These are phyloP conservation scores for Crocuta crocuta DNA, from an alignment of 2,113 vertebrate species.

Conservation along the genomic window DNA sequence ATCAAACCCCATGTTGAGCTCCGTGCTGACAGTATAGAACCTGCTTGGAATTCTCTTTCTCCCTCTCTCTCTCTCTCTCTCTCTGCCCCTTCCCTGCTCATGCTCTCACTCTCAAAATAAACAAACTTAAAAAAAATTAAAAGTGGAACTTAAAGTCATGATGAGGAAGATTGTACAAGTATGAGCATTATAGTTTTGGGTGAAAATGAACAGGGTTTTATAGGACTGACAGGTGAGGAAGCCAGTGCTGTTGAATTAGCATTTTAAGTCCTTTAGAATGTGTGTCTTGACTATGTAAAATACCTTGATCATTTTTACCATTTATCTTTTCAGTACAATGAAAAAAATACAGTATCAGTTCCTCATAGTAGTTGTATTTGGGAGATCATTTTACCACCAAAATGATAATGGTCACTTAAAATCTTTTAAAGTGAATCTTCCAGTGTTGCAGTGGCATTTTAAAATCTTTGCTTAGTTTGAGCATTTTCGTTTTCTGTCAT, in stretches of 20 bases:
- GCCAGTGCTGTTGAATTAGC: slow-evolving; percentile 64
- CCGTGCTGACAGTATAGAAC: no score
- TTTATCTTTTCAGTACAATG: slow-evolving; percentile 67
- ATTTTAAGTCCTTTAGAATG: slow-evolving; percentile 73
- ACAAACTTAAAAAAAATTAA: slow-evolving; percentile 34
- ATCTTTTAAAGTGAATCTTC: slow-evolving; percentile 58
- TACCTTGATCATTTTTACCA: slow-evolving; percentile 68
- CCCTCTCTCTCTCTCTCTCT: no score
- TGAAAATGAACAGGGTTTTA: slow-evolving; percentile 73
- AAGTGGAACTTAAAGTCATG: slow-evolving; percentile 84
- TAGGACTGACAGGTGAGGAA: slow-evolving; percentile 73
- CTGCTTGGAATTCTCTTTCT: no score
- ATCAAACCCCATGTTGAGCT: no score
- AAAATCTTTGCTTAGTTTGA: slow-evolving; percentile 44
- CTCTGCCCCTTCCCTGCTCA: no score
- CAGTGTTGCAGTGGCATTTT: slow-evolving; percentile 67
- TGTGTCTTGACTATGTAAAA: slow-evolving; percentile 81
- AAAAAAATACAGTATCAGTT: slow-evolving; percentile 77
- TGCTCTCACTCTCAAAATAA: no score
- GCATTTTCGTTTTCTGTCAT: slow-evolving; percentile 64
- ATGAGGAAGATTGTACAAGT: slow-evolving; percentile 87
- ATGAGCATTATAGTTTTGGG: slow-evolving; percentile 84
- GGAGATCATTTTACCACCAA: slow-evolving; percentile 64
- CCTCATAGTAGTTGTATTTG: slow-evolving; percentile 55
- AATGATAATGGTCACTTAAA: slow-evolving; percentile 36